Evolutionary conservation across 2,113 vertebrate species (phyloP).

Genomic region (Struthio camelus): DNA sequence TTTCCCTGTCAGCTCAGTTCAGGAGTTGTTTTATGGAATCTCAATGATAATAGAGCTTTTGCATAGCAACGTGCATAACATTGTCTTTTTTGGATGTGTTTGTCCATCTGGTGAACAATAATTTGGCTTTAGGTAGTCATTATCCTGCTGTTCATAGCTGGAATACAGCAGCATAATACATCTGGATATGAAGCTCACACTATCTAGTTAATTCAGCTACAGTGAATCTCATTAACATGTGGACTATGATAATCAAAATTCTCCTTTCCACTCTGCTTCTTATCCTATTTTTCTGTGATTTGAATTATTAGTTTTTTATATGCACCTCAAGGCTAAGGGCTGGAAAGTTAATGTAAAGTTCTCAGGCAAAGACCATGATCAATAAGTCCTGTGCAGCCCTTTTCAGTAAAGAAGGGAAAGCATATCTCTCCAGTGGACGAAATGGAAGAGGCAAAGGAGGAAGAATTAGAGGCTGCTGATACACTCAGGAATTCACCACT

Average conservation of each 20-base stretch:
- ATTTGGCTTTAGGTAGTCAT: not conserved
- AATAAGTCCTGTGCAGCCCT: not conserved
- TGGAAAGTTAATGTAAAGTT: not conserved
- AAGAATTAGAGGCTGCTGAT: not conserved
- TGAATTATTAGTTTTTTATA: not conserved
- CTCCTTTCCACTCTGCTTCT: not conserved
- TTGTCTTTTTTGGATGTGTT: not conserved
- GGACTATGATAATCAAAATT: not conserved
- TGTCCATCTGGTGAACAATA: not conserved
- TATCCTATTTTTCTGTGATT: not conserved
- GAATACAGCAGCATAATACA: not conserved
- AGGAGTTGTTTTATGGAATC: not conserved
- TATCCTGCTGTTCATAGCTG: not conserved
- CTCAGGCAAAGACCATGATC: not conserved
- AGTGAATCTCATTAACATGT: not conserved
- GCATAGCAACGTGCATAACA: not conserved
- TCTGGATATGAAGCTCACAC: not conserved
- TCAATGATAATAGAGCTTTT: not conserved
- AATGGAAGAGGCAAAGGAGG: not conserved
- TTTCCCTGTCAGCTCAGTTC: not conserved
- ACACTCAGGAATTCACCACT: not conserved
- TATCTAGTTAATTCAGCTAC: not conserved
- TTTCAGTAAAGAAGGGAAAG: not conserved
- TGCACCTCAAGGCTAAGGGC: not conserved
- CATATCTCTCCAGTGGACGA: not conserved